Percentiles rank a stretch among this genome's conserved stretches.
phyloP scores from a whole-genome alignment of 2,113 vertebrate species.

The Etia nguti region DNA sequence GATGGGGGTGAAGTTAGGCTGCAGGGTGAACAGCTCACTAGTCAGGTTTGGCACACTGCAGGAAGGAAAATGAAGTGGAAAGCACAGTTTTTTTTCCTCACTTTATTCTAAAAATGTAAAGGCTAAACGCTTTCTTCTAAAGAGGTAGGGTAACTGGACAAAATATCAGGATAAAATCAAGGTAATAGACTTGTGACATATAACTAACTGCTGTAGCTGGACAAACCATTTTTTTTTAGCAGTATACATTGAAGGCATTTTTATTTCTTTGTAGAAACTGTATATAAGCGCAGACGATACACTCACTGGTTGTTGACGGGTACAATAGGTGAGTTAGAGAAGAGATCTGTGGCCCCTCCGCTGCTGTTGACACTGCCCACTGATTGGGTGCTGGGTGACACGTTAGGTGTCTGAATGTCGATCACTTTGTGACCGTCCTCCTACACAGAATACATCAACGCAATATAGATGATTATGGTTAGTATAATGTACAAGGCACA shows the following conservation, averaged over 20 bases:
- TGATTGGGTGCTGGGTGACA: conserved; percentile 85
- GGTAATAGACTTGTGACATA: neutral
- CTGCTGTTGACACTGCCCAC: conserved; percentile 83
- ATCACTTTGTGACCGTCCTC: conserved; percentile 83
- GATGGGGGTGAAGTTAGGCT: conserved; percentile 82
- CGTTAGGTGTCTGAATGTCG: conserved; percentile 81
- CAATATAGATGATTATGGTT: neutral
- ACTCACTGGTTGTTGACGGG: conserved; percentile 83
- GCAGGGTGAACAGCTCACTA: conserved; percentile 88
- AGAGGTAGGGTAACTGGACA: neutral
- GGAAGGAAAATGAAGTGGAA: neutral
- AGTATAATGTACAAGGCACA: neutral
- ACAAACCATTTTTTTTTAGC: neutral
- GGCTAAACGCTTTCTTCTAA: neutral
- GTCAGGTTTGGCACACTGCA: conserved; percentile 86
- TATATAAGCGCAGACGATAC: neutral
- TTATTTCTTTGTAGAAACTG: neutral
- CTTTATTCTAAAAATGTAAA: neutral
- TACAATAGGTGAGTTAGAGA: conserved; percentile 76
- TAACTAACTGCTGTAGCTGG: neutral
- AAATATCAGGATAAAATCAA: neutral
- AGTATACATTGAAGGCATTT: neutral
- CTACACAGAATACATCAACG: conserved; percentile 52
- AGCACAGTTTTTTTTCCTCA: neutral
- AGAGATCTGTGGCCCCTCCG: conserved; percentile 78